Percentiles rank a stretch among this genome's conserved stretches.
phyloP scores from a whole-genome alignment of 2,888 invertebrate genomes.

The Acronicta aceris region DNA sequence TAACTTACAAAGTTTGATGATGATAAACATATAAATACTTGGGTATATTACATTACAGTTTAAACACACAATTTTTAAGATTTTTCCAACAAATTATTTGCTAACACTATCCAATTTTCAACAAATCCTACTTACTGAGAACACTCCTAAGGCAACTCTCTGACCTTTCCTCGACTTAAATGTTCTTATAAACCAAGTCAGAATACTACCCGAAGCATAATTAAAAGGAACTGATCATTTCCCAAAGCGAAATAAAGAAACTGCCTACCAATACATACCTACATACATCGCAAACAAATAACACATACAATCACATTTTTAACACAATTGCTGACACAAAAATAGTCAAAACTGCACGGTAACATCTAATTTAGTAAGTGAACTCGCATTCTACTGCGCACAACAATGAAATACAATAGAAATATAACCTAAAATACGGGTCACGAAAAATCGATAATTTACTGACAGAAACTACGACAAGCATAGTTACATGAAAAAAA shows the following conservation, averaged over 20 bases:
- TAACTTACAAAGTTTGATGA: neutral
- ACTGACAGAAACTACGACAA: constrained; percentile 72
- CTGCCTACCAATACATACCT: constrained; percentile 63
- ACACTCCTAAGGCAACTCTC: too few species aligned
- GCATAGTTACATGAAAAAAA: constrained; percentile 65
- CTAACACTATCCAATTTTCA: too few species aligned
- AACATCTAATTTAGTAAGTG: constrained; percentile 76
- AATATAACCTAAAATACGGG: constrained; percentile 84
- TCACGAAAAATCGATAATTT: constrained; percentile 84
- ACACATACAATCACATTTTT: constrained; percentile 68
- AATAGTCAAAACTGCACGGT: constrained; percentile 65
- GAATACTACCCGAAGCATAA: constrained; percentile 19
- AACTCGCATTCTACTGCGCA: constrained; percentile 70
- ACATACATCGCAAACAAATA: constrained; percentile 59
- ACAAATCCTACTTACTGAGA: too few species aligned
- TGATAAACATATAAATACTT: neutral
- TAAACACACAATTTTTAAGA: neutral
- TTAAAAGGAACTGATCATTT: constrained; percentile 25
- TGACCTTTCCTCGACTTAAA: constrained; percentile 9
- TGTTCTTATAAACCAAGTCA: constrained; percentile 9
- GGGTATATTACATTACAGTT: neutral
- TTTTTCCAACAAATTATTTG: too few species aligned
- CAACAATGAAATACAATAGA: constrained; percentile 77
- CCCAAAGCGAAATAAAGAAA: constrained; percentile 22
- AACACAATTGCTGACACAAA: constrained; percentile 76